A percentile compares a stretch with the other conserved stretches of the same genome.
These are phyloP conservation scores for Cryptoleucopteryx plumbea DNA, from an alignment of 2,113 vertebrate species.

Conservation along the genomic window DNA sequence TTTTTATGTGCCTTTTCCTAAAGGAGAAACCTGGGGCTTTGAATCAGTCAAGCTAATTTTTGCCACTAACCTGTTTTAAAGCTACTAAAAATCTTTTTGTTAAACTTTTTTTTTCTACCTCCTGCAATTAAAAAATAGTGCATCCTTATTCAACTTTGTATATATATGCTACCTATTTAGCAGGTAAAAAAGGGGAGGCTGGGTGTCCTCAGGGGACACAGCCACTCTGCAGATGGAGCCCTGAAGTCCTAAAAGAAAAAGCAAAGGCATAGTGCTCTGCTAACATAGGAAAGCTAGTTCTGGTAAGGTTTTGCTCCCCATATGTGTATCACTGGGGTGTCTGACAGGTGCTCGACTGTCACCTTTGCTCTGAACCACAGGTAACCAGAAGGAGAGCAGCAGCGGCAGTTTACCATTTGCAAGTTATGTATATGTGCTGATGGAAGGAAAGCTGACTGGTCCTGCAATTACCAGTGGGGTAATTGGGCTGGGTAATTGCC, in stretches of 20 bases:
- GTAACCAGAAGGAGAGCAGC: background rate
- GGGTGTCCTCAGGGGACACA: accelerated
- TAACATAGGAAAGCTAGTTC: background rate
- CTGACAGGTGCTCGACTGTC: background rate
- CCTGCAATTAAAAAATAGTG: background rate
- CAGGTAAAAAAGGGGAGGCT: background rate
- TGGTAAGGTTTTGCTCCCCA: background rate
- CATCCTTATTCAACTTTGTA: background rate
- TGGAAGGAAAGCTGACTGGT: background rate
- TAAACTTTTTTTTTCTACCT: background rate
- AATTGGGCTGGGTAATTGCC: background rate
- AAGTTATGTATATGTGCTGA: accelerated
- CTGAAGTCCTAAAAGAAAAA: background rate
- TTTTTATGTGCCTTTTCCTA: background rate
- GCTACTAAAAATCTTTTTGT: background rate
- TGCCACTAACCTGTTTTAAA: background rate
- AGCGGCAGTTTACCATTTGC: background rate
- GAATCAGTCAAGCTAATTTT: background rate
- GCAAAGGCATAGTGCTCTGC: background rate
- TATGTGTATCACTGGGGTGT: accelerated
- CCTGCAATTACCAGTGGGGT: background rate
- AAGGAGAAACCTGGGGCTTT: background rate
- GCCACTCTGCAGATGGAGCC: background rate
- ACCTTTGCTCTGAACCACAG: background rate
- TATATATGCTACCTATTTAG: background rate